Conservation (phyloP, 1,140 invertebrate species). For the Lycorma delicatula region DNA sequence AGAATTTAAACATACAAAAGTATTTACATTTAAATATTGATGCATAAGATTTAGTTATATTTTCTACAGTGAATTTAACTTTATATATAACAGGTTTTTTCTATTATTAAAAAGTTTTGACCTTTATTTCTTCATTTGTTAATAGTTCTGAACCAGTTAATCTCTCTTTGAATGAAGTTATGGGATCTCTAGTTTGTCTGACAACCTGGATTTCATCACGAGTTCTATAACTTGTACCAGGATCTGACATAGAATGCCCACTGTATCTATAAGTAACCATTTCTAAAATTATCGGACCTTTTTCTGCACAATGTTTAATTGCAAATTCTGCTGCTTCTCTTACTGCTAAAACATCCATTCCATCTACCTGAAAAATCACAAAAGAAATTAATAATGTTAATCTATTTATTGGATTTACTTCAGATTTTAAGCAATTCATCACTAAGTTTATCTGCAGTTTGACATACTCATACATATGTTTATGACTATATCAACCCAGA, state of each 20-base stretch:
- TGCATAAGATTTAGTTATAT: background rate
- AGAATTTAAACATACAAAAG: background rate
- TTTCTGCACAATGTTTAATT: conserved; percentile 71
- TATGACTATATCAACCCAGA: too few relatives aligned
- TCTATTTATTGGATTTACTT: too few relatives aligned
- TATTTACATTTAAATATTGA: background rate
- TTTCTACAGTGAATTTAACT: background rate
- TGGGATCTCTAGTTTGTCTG: conserved; percentile 77
- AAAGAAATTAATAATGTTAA: too few relatives aligned
- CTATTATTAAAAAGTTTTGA: conserved; percentile 28
- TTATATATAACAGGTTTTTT: background rate
- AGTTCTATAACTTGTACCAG: conserved; percentile 66
- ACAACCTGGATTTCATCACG: conserved; percentile 89
- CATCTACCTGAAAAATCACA: conserved; percentile 75
- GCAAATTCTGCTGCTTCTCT: conserved; percentile 78
- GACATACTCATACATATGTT: too few relatives aligned
- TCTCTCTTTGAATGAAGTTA: conserved; percentile 74
- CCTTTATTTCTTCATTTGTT: conserved; percentile 71
- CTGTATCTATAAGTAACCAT: conserved; percentile 72
- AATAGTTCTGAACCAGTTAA: conserved; percentile 58
- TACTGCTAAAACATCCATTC: conserved; percentile 94
- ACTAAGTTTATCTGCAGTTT: too few relatives aligned
- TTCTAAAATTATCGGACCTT: conserved; percentile 86
- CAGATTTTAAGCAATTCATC: too few relatives aligned
- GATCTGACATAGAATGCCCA: conserved; percentile 76